Evolutionary conservation across 2,797 vertebrate species (phyloP), one percentile per base, ranked within the genome.

Genomic region (Linurgus olivaceus): DNA sequence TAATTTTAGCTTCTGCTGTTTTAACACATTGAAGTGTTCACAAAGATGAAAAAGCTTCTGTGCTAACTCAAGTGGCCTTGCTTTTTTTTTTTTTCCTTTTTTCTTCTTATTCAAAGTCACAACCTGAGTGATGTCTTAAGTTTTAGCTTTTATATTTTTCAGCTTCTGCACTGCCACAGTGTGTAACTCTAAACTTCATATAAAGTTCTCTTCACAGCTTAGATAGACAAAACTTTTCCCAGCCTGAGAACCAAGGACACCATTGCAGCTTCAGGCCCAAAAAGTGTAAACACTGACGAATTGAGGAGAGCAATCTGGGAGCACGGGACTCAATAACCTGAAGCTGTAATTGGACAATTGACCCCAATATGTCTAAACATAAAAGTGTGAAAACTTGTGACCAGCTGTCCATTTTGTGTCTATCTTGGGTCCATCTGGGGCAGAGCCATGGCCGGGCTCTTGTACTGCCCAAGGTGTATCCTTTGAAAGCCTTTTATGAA

Each of bases 391-490:
- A 29, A 61, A 40, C 28, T 40, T 14, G 58, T 61, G 37, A 29
- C 37, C 4, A 4, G 12, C 9, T 1, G 12, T 52, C 29, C 29
- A 21, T 61, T 14, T 61, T 26, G 57, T 13, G 17, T 13, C 57
- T 35, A 28, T 28, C 11, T 58, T 59, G 37, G 18, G 18, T 29
- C 17, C 37, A 14, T 38, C 58, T 40, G 5, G 37, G 26, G 37
- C 8, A 40, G 26, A 61, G 38, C 28, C 38, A 8, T 0, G 5
- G 28, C 58, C 0, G 2, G 13, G 28, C 26, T 61, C 13, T 40
- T 29, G 28, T 21, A 29, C 38, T 61, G 25, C 58, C 28, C 13
- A 29, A 40, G 18, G 37, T 61, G 37, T 11, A 40, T 40, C 28
- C 58, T 40, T 29, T 61, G 37, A 61, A 61, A 29, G 58, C 28